Base-by-base conservation (phyloP, 1,140 invertebrate species). In the Pseudobourletiella spinata region DNA sequence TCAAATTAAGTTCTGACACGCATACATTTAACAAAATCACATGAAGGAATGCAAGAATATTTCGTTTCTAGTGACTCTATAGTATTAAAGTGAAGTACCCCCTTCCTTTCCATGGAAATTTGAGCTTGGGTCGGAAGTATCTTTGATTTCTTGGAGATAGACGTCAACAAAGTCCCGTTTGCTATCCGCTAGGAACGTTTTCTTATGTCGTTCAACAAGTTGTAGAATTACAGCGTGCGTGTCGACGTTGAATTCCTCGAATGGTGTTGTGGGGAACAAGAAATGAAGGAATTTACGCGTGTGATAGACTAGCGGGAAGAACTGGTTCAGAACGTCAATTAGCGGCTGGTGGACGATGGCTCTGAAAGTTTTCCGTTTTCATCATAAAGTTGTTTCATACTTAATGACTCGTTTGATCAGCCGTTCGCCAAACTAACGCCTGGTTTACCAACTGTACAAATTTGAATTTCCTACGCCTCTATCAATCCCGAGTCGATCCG, bases 151-250 rank as follows among this genome's bases (percentile, higher is more conserved):
- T 2, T 8, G 20, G 8, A 65, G 24, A 28, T 65, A 65, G 18
- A 58, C 51, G 26, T 65, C 63, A 50, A 65, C 57, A 28, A 61
- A 65, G 48, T 65, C 58, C n/a, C 63, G 28, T 3, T n/a, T 22
- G 8, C 3, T 24, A 22, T 20, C 59, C 2, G 30, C 28, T 18
- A 52, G 28, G 28, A 57, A 58, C 15, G 63, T 56, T 11, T 57
- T 28, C 20, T 61, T 18, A 46, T 65, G 58, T n/a, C 57, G 26
- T 18, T 61, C 18, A 22, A 65, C 26, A 6, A 59, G 14, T 26
- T 50, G 3, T 20, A 14, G 6, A 6, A 59, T 20, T 11, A 57
- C 32, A 8, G 15, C 52, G 8, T 42, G 14, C 14, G 32, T 29
- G 14, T 11, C 24, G 15, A 14, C 20, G 11, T 42, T 14, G 35